Conservation (phyloP, 2,888 invertebrate genomes). For the Cephalotes varians region DNA sequence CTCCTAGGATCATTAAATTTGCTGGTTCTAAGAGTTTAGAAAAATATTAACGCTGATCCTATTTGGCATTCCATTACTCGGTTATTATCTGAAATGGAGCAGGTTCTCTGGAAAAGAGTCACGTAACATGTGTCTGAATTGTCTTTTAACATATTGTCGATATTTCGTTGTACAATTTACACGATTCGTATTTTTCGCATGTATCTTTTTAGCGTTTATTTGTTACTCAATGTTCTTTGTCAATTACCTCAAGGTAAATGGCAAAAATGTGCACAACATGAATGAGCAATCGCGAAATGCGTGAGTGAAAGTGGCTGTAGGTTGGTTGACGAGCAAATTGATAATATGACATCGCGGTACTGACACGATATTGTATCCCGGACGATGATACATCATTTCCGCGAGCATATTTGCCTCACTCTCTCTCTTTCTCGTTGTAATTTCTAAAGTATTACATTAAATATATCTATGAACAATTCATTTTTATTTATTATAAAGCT, state of each 20-base stretch:
- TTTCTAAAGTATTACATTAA: neutral
- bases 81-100: neutral
- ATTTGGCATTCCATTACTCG: neutral
- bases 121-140: neutral
- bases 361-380: constrained; percentile 20
- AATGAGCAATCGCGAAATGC: constrained; percentile 40
- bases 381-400: constrained; percentile 29
- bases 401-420: neutral
- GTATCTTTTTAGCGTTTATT: neutral
- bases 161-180: neutral
- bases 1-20: neutral
- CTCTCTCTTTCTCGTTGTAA: neutral
- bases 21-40: neutral
- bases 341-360: constrained; percentile 52
- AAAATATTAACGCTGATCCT: neutral
- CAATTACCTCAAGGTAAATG: constrained; percentile 58
- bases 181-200: neutral
- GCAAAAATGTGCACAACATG: constrained; percentile 44
- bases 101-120: neutral
- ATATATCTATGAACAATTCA: neutral
- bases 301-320: constrained; percentile 68
- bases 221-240: neutral
- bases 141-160: neutral
- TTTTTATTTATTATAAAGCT: neutral
- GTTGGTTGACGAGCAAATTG: constrained; percentile 48